Base-by-base conservation (phyloP, 2,113 vertebrate genomes). In the Bos javanicus region DNA sequence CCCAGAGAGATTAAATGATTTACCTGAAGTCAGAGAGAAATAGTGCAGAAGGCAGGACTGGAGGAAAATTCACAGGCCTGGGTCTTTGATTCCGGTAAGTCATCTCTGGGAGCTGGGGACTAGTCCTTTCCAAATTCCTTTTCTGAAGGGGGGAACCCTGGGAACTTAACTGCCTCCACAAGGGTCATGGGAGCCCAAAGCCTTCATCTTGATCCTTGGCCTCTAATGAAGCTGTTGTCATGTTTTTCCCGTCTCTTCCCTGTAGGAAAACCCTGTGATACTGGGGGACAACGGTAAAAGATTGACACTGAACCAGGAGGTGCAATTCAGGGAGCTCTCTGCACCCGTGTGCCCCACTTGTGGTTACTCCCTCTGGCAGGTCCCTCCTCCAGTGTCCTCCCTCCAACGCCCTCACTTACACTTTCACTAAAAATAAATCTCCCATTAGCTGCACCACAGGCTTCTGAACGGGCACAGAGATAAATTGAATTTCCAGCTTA, bases 261-360 rank as follows among this genome's bases (percentile, higher is more conserved):
- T 97, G 46, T 81, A 98, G 76, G 85, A 97, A 98, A 36, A 60
- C 90, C 16, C 30, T 52, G 78, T 67, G 92, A 87, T 97, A 97
- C 95, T 56, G 2, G 14, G 88, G 67, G 80, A 85, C 98, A 96
- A 98, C 94, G 95, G 97, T 97, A 98, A 98, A 98, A 95, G 78
- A 98, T 74, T 23, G 97, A 93, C 39, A 91, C 0, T 0, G 95
- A 95, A 78, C 48, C 78, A 81, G 93, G 87, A 97, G 54, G 83
- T 84, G 81, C 78, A 96, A 36, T 64, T 59, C 78, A 36, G 23
- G 83, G 67, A 90, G 11, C 14, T 6, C 14, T 59, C 16, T 5
- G 33, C 52, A 59, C 43, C 43, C 4, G 3, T 12, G 52, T 6
- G 36, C 25, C 23, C 96, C 87, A 12, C 36, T 91, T 92, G 48